Base-by-base conservation (phyloP, 2,113 vertebrate genomes). In the Suricata suricatta region DNA sequence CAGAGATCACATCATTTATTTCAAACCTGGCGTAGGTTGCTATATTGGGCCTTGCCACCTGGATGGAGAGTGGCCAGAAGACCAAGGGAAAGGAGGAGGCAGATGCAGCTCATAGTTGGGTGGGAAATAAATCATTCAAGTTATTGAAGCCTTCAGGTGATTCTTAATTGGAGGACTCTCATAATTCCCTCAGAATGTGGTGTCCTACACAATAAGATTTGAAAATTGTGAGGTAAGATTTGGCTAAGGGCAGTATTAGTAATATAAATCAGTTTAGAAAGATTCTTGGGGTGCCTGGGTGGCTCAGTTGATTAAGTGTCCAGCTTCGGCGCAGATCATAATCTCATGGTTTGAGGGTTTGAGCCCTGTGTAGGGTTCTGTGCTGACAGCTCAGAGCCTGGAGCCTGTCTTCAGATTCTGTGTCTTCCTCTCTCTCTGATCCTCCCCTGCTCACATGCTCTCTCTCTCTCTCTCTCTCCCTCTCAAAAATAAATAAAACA, bases 1-100 rank as follows among this genome's bases (percentile, higher is more conserved):
- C 69, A 52, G 38, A 31, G 76, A 84, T 96, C 88, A 71, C 52
- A 90, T 86, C 47, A 71, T 95, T 95, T 96, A 90, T 96, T 94
- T 97, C 84, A 85, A 69, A 96, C 74, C 9, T 82, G 16, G 27
- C 86, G 16, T 63, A 41, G 35, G 50, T 88, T 93, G 21, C 54
- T 77, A 0, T 38, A 0, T 57, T 57, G 35, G 50, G 10, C 71
- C n/a, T 95, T 63, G 64, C 57, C 44, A 50, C 5, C 13, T 47
- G 64, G 81, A 60, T 50, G 71, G 64, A 95, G 44, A 63, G n/a
- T 82, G 52, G 23, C 72, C 23, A n/a, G 63, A 77, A 84, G 52
- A 80, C 38, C 66, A 72, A 21, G 41, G 79, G 5, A 47, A 74
- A 81, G 64, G 31, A 44, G 27, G 44, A 77, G 57, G 69, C 69